Base-by-base conservation (phyloP, 1,140 invertebrate species). In the Nasonia longicornis region DNA sequence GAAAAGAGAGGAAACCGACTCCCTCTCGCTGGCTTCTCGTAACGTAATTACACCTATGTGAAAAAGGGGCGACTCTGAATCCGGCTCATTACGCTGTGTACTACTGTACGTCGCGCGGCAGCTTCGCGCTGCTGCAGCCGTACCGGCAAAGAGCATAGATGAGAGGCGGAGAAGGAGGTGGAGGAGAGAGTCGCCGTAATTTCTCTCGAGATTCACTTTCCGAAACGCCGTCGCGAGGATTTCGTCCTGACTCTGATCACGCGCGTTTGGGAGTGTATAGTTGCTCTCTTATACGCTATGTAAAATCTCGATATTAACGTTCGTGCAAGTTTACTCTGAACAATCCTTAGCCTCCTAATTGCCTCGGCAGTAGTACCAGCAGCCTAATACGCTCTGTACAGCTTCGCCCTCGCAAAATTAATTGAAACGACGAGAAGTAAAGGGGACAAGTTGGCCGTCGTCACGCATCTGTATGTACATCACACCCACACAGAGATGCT, bases 231-330 rank as follows among this genome's bases (percentile, higher is more conserved):
- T 10, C 6, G 20, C 73, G 80, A 76, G 67, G 58, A 38, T 73
- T 58, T 86, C 86, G 86, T 89, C 84, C 84, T 86, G 87, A 87
- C 84, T 85, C 87, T 80, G 84, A 87, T 88, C 88, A 88, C 88
- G 88, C 87, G 83, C 86, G 85, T 52, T 64, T 66, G 12, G 0
- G 2, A 42, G 8, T 42, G 7, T 35, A 35, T 35, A 35, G 31
- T 6, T 10, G 38, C 38, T 42, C 38, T 42, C 38, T 42, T 42
- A 35, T 42, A 42, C 38, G 10, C 38, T 42, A 10, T 7, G 38
- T 8, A 7, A 42, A 42, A 42, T 42, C 38, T 42, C 38, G 0
- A 42, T 10, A 6, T 35, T 35, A 35, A 35, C 26, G 26, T 26
- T 26, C 26, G 4, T 35, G 31, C 2, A 35, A 14, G 11, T 10